Conservation (phyloP, 2,113 vertebrate genomes). For the Oplegnathus fasciatus region DNA sequence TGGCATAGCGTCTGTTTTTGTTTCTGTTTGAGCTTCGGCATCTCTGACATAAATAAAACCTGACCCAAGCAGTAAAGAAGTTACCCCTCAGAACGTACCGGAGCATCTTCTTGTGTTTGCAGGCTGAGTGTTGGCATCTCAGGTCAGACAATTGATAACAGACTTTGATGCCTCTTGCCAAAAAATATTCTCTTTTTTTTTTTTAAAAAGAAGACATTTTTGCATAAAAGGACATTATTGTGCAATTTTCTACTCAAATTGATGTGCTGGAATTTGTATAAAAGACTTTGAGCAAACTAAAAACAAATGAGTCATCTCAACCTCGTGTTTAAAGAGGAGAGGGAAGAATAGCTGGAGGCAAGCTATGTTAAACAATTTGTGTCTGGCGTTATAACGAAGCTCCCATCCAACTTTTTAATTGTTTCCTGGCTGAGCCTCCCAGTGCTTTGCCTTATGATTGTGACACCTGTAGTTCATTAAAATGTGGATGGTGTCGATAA, state of each 20-base stretch:
- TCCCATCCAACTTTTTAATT: background rate
- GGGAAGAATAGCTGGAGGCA: slow-evolving; percentile 19
- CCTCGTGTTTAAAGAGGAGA: slow-evolving; percentile 17
- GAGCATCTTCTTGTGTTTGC: background rate
- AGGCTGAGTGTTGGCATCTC: background rate
- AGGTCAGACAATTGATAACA: background rate
- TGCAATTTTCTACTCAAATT: slow-evolving; percentile 16
- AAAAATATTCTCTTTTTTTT: background rate
- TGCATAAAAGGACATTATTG: slow-evolving; percentile 15
- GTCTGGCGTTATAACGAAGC: background rate
- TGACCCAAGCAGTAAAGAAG: background rate
- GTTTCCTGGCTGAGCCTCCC: slow-evolving; percentile 9
- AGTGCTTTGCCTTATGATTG: background rate
- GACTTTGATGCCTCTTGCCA: background rate
- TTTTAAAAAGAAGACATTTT: slow-evolving; percentile 6
- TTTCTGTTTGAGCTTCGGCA: background rate
- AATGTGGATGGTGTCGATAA: background rate
- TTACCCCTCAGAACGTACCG: background rate
- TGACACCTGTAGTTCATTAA: background rate
- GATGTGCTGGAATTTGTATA: slow-evolving; percentile 14
- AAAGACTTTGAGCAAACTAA: slow-evolving; percentile 29
- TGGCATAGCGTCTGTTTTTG: background rate
- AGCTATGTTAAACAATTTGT: background rate
- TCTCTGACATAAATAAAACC: slow-evolving; percentile 7
- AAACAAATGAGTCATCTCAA: slow-evolving; percentile 36